These are phyloP conservation scores for Notocelia uddmanniana DNA, from an alignment of 2,888 invertebrate genomes.

Conservation along the genomic window DNA sequence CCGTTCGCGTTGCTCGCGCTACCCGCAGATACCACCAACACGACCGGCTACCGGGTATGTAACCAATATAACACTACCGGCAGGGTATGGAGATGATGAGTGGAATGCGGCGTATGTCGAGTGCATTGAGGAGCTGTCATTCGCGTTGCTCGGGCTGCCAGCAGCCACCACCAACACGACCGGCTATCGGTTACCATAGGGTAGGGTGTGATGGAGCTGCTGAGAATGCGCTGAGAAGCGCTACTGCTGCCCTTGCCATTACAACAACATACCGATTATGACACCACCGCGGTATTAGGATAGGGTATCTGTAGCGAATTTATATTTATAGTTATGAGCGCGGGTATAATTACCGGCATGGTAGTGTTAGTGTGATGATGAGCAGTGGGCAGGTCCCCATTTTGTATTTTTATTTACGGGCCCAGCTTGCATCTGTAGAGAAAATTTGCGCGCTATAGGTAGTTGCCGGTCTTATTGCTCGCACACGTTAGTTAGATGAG, in stretches of 20 bases:
- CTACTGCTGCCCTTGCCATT: conserved; percentile 81
- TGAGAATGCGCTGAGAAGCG: conserved; percentile 83
- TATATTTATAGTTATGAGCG: no score
- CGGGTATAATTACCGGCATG: conserved; percentile 44
- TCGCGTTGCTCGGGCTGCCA: conserved; percentile 69
- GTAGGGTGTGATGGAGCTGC: conserved; percentile 80
- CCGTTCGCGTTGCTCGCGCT: conserved; percentile 75
- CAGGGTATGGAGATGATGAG: conserved; percentile 62
- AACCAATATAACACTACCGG: background rate
- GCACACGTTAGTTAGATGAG: no score
- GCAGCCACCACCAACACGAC: conserved; percentile 71
- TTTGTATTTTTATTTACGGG: no score
- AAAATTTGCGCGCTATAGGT: no score
- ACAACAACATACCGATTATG: no score
- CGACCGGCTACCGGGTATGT: conserved; percentile 74
- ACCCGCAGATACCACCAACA: conserved; percentile 70
- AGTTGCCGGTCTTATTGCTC: no score
- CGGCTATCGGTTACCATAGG: conserved; percentile 65
- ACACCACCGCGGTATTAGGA: no score
- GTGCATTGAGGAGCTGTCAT: conserved; percentile 82
- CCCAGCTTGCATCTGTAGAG: no score
- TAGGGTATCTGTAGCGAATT: no score
- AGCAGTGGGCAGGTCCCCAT: conserved; percentile 82
- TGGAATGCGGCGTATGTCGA: conserved; percentile 82
- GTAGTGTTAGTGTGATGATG: conserved; percentile 72